Evolutionary conservation across 2,888 invertebrate species (phyloP), one percentile per base, ranked within the genome.

Genomic region (Euzophera pinguis): DNA sequence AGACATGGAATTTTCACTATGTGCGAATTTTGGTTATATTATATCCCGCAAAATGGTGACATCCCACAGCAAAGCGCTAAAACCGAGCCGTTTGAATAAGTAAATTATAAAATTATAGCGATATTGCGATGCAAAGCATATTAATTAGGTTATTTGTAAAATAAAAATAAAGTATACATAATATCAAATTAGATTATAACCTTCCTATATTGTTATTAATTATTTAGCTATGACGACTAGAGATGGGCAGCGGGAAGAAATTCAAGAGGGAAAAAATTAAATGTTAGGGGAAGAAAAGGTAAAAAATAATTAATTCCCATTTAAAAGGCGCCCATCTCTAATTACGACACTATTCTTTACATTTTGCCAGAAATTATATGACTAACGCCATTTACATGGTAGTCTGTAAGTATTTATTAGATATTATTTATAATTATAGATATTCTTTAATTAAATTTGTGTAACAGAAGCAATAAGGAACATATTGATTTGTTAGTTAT

Each of bases 201-300:
- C 75, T 75, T 76, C 76, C 76, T 72, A 71, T 32, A 74, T 73
- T 72, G 74, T 76, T 77, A 75, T 73, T 76, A 73, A 77, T 73
- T 77, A 74, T 75, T 71, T 76, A 75, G 71, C 69, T n/a, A n/a
- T n/a, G n/a, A n/a, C n/a, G n/a, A n/a, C n/a, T n/a, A n/a, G n/a
- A n/a, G n/a, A n/a, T n/a, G n/a, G n/a, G n/a, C n/a, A n/a, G n/a
- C n/a, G n/a, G n/a, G n/a, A n/a, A n/a, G n/a, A n/a, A n/a, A n/a
- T n/a, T n/a, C n/a, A n/a, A n/a, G n/a, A n/a, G n/a, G n/a, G n/a
- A n/a, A n/a, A n/a, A n/a, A n/a, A n/a, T n/a, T n/a, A n/a, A n/a
- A n/a, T n/a, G n/a, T n/a, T n/a, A n/a, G n/a, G n/a, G n/a, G n/a
- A n/a, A n/a, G n/a, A n/a, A n/a, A n/a, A n/a, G n/a, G n/a, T n/a